Evolutionary conservation across 2,888 invertebrate species (phyloP), one percentile per base, ranked within the genome.

Genomic region (Meandrusa payeni): DNA sequence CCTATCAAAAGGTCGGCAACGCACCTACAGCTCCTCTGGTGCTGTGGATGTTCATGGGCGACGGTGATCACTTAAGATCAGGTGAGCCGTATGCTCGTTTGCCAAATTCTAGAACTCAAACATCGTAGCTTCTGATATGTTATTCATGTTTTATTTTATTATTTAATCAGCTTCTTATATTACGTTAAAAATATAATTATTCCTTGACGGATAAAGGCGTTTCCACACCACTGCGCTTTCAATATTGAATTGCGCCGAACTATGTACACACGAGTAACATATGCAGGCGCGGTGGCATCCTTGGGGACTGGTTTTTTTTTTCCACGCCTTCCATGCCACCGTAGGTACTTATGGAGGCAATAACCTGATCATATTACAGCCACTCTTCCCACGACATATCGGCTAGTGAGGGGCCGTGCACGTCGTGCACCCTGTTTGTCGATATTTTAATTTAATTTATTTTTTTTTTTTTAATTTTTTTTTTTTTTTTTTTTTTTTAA

Each of bases 351-450:
- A 36, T 24, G 5, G 7, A 42, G 42, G 42, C 42, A 42, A 29
- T 42, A 42, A 42, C 42, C 42, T 36, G 27, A 42, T 42, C 42
- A 36, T 42, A 31, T 42, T 42, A 42, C 42, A 20, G 23, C 22
- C 22, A 9, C 24, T 24, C 40, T 36, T 42, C 42, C 36, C 42
- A 42, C 41, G 41, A 36, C 42, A 23, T 26, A 26, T 27, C 36
- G 26, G n/a, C 36, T 37, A 37, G 36, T 26, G 36, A 26, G 2
- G 26, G 36, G 9, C 7, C n/a, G n/a, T n/a, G n/a, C n/a, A 7
- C 15, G 29, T 6, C 17, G 7, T 5, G 12, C 17, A 19, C 19
- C 17, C 5, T 9, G 3, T 19, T 6, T 13, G 31, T 15, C 2
- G 4, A 15, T 15, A 15, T n/a, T n/a, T n/a, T n/a, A n/a, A n/a